Percentiles rank a stretch among this genome's conserved stretches.
Evolutionary conservation across 30 jellyfish, hydroid and myxozoan genomes (phyloP).

Genomic region (Aurelia sp.): DNA sequence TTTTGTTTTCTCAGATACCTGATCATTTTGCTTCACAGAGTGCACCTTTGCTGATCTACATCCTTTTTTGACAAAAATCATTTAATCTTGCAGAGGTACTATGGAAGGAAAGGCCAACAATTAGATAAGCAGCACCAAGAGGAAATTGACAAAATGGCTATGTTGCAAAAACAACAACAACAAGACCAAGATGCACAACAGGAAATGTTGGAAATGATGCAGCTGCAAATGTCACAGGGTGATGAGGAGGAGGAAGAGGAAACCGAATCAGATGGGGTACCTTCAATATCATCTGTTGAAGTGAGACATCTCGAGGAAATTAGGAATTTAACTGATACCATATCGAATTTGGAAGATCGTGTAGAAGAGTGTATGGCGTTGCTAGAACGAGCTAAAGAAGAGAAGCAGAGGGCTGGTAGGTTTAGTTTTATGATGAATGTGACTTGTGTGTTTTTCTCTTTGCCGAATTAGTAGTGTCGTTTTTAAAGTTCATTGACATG

Average conservation of each 20-base stretch:
- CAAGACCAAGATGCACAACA: constrained; percentile 71
- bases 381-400: constrained; percentile 66
- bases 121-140: constrained; percentile 43
- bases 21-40: too few relatives aligned
- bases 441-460: too few relatives aligned
- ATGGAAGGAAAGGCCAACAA: constrained; percentile 54
- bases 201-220: constrained; percentile 82
- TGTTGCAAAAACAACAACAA: constrained; percentile 48
- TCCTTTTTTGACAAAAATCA: too few relatives aligned
- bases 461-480: too few relatives aligned
- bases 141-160: constrained; percentile 52
- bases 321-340: constrained; percentile 67
- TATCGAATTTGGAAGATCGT: constrained; percentile 63
- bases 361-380: constrained; percentile 69
- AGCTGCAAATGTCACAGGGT: constrained; percentile 60
- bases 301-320: constrained; percentile 71
- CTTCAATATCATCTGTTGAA: constrained; percentile 20
- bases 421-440: neutral
- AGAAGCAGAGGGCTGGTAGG: constrained; percentile 49
- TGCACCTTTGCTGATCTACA: too few relatives aligned
- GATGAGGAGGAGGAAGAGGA: constrained; percentile 57
- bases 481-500: too few relatives aligned
- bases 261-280: neutral
- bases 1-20: too few relatives aligned
- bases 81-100: constrained; percentile 30